phyloP scores from a whole-genome alignment of 2,113 vertebrate genomes.

The Anser brachyrhynchus region DNA sequence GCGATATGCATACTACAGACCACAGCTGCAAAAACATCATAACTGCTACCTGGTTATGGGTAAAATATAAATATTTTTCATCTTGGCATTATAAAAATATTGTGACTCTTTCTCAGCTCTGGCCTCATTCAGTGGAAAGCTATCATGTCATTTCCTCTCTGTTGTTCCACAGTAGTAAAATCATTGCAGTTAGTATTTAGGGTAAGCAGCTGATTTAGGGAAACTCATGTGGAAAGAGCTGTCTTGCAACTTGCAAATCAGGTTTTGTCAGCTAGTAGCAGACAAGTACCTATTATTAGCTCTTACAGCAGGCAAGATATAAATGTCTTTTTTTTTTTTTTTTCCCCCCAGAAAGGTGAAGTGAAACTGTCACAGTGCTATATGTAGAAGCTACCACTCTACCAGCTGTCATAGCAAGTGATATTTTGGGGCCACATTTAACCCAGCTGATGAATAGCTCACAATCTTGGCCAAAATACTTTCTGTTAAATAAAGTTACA shows the following conservation, averaged over 20 bases:
- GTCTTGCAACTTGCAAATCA: conserved; percentile 33
- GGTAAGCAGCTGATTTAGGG: not conserved
- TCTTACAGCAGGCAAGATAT: conserved; percentile 41
- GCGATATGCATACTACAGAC: not conserved
- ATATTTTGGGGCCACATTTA: conserved; percentile 48
- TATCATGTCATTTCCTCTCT: not conserved
- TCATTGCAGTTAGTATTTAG: not conserved
- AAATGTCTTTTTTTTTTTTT: conserved; percentile 17
- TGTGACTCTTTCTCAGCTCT: not conserved
- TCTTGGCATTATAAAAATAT: not conserved
- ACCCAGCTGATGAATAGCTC: conserved; percentile 29
- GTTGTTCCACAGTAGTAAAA: conserved; percentile 9
- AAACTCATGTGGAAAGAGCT: conserved; percentile 33
- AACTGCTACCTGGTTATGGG: not conserved
- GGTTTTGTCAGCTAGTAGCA: conserved; percentile 35
- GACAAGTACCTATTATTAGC: conserved; percentile 62
- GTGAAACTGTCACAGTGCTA: conserved; percentile 35
- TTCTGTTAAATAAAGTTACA: not conserved
- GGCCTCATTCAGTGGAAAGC: not conserved
- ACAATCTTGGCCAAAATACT: conserved; percentile 34
- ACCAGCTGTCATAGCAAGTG: conserved; percentile 26
- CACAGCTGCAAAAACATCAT: not conserved
- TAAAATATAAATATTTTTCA: not conserved
- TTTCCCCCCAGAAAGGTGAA: conserved; percentile 19
- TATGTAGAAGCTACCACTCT: conserved; percentile 1